These are phyloP conservation scores for Choloepus hoffmanni DNA, from an alignment of 2,113 vertebrate species.

Conservation along the genomic window DNA sequence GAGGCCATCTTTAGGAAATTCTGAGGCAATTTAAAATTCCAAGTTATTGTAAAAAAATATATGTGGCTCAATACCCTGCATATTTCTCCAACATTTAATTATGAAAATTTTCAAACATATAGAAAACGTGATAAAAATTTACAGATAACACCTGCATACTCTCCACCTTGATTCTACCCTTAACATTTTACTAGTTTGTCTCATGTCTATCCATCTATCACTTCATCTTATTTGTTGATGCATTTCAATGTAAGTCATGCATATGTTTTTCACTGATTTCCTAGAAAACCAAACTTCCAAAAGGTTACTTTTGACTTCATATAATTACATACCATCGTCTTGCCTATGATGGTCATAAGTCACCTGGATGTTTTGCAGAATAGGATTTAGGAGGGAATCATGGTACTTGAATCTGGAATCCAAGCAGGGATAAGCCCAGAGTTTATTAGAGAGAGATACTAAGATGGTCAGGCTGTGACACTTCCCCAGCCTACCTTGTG, in stretches of 20 bases:
- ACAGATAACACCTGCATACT: background rate
- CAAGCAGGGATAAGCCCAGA: background rate
- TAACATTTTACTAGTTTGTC: background rate
- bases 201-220: background rate
- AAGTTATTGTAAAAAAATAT: constrained; percentile 23
- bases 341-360: background rate
- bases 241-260: background rate
- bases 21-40: constrained; percentile 15
- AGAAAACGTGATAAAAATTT: constrained; percentile 39
- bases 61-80: background rate
- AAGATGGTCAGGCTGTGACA: background rate
- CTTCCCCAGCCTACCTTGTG: background rate
- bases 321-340: background rate
- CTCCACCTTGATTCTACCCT: background rate
- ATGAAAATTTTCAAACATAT: constrained; percentile 8
- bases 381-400: background rate
- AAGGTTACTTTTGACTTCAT: background rate
- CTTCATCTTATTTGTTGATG: background rate
- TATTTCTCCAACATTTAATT: constrained; percentile 2
- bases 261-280: background rate
- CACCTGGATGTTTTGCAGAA: background rate
- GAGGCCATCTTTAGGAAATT: background rate
- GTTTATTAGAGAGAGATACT: background rate
- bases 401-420: background rate
- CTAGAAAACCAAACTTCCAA: background rate